Evolutionary conservation across 2,888 invertebrate species (phyloP).

Genomic region (Ophion ellenae): DNA sequence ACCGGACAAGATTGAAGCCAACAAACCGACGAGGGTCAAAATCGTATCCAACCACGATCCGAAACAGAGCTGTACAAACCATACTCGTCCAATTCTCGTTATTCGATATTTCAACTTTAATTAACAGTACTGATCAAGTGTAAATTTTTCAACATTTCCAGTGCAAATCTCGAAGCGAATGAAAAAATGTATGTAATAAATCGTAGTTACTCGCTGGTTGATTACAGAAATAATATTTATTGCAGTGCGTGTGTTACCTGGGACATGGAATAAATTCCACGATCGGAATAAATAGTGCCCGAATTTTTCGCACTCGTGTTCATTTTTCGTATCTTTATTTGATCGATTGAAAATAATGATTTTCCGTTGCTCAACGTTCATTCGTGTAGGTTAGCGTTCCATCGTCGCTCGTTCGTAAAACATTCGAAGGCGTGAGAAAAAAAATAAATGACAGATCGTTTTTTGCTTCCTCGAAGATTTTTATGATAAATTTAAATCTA

Average conservation of each 20-base stretch:
- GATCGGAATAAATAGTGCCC: not conserved
- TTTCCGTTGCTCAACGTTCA: not conserved
- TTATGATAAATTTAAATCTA: not conserved
- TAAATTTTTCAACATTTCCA: too few species aligned
- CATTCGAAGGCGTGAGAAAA: not conserved
- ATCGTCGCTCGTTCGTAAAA: not conserved
- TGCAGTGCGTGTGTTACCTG: slow-evolving; percentile 1
- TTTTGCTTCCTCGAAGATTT: not conserved
- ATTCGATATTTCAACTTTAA: not conserved
- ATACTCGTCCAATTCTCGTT: not conserved
- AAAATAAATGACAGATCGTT: not conserved
- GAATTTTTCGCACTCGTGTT: slow-evolving; percentile 9
- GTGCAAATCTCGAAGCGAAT: too few species aligned
- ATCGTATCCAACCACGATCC: slow-evolving; percentile 50
- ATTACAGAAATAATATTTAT: not conserved
- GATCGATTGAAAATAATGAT: not conserved
- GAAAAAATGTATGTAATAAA: too few species aligned
- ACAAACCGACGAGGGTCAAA: slow-evolving; percentile 45
- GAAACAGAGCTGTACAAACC: slow-evolving; percentile 46
- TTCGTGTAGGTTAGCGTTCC: slow-evolving; percentile 16
- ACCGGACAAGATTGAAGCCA: slow-evolving; percentile 49
- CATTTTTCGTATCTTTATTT: slow-evolving; percentile 7
- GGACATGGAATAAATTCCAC: slow-evolving; percentile 24
- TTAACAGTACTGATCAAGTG: too few species aligned
- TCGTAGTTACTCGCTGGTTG: not conserved